phyloP scores from a whole-genome alignment of 2,797 vertebrate species.

The Phalloptychus januarius region DNA sequence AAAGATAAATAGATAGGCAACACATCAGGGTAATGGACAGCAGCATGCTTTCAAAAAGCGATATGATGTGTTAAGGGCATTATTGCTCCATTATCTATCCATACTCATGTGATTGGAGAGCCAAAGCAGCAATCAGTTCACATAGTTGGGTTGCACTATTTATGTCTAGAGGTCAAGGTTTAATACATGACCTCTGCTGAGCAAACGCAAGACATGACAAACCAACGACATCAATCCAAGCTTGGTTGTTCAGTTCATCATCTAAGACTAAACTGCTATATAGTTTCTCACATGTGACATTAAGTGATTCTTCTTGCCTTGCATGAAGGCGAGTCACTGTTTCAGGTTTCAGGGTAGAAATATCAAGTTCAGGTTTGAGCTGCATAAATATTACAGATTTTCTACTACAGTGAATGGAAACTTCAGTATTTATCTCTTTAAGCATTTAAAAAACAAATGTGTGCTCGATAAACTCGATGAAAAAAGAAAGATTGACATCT shows the following conservation, averaged over 20 bases:
- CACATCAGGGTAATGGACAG: constrained; percentile 40
- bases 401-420: neutral
- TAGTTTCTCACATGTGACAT: neutral
- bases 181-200: constrained; percentile 3
- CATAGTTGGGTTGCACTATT: constrained; percentile 14
- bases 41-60: constrained; percentile 37
- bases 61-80: constrained; percentile 43
- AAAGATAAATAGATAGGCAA: constrained; percentile 5
- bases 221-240: neutral
- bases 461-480: neutral
- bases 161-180: neutral
- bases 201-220: neutral
- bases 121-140: constrained; percentile 18
- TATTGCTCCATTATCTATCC: constrained; percentile 40
- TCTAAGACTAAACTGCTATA: neutral
- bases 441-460: neutral
- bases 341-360: neutral
- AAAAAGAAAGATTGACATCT: neutral
- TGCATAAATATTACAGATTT: neutral
- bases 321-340: neutral
- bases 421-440: neutral
- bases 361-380: neutral
- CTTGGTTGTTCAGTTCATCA: neutral
- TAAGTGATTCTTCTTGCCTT: neutral
- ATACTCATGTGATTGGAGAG: constrained; percentile 25